A percentile compares a stretch with the other conserved stretches of the same genome.
phyloP scores from a whole-genome alignment of 2,797 vertebrate genomes.

The Enteromius trimaculatus region DNA sequence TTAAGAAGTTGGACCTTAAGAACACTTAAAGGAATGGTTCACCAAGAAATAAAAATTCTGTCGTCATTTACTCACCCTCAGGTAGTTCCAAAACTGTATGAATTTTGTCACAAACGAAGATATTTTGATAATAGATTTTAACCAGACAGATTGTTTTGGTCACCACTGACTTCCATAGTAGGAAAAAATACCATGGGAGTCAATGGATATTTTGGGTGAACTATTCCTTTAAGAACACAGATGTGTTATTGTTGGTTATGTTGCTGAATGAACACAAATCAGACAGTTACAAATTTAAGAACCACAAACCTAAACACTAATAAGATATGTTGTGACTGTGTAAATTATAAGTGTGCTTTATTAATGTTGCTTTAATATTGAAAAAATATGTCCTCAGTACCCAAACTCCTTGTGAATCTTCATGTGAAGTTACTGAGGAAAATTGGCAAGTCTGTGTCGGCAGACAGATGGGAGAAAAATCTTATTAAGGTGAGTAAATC shows the following conservation, averaged over 20 bases:
- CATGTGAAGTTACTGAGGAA: slow-evolving; percentile 98
- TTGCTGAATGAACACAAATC: not conserved
- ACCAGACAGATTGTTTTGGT: no score
- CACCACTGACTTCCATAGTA: no score
- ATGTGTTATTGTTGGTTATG: not conserved
- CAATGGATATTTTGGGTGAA: no score
- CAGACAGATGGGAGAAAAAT: slow-evolving; percentile 98
- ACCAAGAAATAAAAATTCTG: no score
- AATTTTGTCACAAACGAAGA: no score
- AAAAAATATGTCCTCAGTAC: slow-evolving; percentile 76
- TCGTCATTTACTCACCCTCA: no score
- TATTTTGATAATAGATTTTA: no score
- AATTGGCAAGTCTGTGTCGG: slow-evolving; percentile 95
- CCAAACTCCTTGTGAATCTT: slow-evolving; percentile 94
- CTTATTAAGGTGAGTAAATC: slow-evolving; percentile 86
- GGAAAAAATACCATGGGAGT: no score
- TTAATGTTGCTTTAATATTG: not conserved
- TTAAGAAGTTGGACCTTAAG: not conserved
- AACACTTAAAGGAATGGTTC: no score
- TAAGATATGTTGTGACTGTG: not conserved
- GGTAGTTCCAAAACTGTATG: no score
- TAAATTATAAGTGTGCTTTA: not conserved
- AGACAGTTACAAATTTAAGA: not conserved
- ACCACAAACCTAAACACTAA: not conserved
- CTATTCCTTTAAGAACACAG: not conserved